Conservation (phyloP, 2,797 vertebrate genomes). For the Brachyrhaphis roseni region DNA sequence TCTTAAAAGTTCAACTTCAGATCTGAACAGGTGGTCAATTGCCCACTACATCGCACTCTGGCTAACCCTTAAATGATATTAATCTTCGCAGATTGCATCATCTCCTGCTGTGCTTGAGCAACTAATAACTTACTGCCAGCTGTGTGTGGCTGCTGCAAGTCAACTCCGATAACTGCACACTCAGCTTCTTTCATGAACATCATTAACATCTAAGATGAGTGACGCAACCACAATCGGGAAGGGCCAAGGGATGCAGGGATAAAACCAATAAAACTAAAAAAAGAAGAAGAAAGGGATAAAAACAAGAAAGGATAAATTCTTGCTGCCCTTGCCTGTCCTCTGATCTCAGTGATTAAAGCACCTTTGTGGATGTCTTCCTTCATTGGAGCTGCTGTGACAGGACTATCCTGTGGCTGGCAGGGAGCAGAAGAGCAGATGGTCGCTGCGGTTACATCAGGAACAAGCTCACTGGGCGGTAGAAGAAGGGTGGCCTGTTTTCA, state of each 20-base stretch:
- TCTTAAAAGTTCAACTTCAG: conserved; percentile 59
- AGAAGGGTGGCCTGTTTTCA: conserved; percentile 84
- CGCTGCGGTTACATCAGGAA: conserved; percentile 59
- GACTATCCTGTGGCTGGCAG: conserved; percentile 79
- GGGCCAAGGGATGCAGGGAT: conserved; percentile 36
- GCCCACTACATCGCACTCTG: conserved; percentile 65
- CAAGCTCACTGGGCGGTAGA: conserved; percentile 73
- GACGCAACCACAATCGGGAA: conserved; percentile 42
- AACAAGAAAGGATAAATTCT: conserved; percentile 17
- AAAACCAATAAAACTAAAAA: conserved; percentile 13
- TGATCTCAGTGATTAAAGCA: conserved; percentile 68
- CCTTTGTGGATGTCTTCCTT: conserved; percentile 64
- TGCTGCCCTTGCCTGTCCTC: conserved; percentile 65
- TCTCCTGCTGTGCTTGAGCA: conserved; percentile 61
- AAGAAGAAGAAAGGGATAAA: conserved; percentile 2
- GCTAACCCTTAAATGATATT: conserved; percentile 74
- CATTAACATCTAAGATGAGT: conserved; percentile 59
- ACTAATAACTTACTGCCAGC: conserved; percentile 71
- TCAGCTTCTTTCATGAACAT: conserved; percentile 63
- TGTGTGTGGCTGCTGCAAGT: conserved; percentile 69
- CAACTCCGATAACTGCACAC: conserved; percentile 62
- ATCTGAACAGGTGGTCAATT: conserved; percentile 76
- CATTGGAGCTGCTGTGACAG: conserved; percentile 71
- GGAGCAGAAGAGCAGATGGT: conserved; percentile 83
- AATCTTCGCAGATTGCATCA: conserved; percentile 68